Base-by-base conservation (phyloP, 1,140 invertebrate genomes). In the Caenorhabditis brenneri region DNA sequence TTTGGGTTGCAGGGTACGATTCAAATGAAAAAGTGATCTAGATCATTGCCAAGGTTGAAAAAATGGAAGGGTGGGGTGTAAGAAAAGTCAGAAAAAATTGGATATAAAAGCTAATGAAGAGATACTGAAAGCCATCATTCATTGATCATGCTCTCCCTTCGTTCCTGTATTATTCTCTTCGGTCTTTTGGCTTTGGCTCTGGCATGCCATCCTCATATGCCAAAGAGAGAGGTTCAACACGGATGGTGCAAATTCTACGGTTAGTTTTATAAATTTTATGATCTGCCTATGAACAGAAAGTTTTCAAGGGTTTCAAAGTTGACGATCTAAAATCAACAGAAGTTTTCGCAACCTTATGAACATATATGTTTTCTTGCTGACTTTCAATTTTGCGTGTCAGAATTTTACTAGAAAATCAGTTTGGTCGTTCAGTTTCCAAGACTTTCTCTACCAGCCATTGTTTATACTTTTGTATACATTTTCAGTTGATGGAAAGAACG, bases 61-160 rank as follows among this genome's bases (percentile, higher is more conserved):
- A n/a, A n/a, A 7, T 12, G 31, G 29, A 65, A 12, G 10, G 31
- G 15, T 16, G 9, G 16, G 19, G 58, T 65, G 36, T 65, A 65
- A 36, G 36, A 65, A 31, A 22, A 27, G 12, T 27, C 22, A n/a
- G n/a, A n/a, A n/a, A n/a, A n/a, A n/a, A n/a, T n/a, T n/a, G n/a
- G n/a, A n/a, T n/a, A n/a, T n/a, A n/a, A n/a, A n/a, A n/a, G n/a
- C n/a, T n/a, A n/a, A n/a, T n/a, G 31, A 19, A 5, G 29, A 65
- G 31, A 12, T 65, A 16, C 3, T 15, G 3, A 36, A 65, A 33
- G 19, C 7, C 19, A 65, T 65, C 58, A 65, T 65, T 33, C 58
- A 33, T 19, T 65, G 58, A 65, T 65, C 58, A 65, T 65, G 58
- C 58, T 65, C 58, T 65, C 58, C 15, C 58, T 65, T 65, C 58